phyloP scores from a whole-genome alignment of 2,888 invertebrate species.

The Sphaeridia pumilis region DNA sequence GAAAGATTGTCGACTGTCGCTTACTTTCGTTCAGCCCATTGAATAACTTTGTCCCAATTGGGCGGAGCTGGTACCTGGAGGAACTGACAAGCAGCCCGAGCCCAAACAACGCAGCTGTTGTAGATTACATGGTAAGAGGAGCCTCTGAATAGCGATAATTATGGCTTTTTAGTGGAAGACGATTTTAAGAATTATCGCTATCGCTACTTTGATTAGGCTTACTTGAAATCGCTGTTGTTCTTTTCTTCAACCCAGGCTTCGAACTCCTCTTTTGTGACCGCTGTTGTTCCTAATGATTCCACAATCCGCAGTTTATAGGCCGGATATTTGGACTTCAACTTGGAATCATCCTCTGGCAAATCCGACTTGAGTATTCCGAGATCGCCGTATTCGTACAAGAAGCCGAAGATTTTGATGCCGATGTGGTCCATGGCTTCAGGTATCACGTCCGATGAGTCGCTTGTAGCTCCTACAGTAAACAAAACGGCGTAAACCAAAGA shows the following conservation, averaged over 20 bases:
- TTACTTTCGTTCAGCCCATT: constrained; percentile 30
- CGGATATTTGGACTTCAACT: constrained; percentile 30
- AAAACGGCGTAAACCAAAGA: background rate
- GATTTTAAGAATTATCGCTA: too few relatives aligned
- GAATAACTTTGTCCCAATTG: constrained; percentile 29
- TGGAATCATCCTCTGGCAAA: constrained; percentile 10
- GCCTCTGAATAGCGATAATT: constrained; percentile 17
- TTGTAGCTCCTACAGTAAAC: constrained; percentile 7
- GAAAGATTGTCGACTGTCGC: background rate
- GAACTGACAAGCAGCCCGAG: constrained; percentile 21
- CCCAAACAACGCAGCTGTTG: constrained; percentile 31
- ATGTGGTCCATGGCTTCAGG: constrained; percentile 34
- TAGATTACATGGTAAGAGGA: constrained; percentile 26
- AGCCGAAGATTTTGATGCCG: constrained; percentile 27
- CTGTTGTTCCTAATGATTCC: constrained; percentile 25
- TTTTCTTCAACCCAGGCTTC: constrained; percentile 28
- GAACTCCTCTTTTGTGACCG: constrained; percentile 26
- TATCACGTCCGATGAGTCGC: constrained; percentile 10
- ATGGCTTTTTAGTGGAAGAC: background rate
- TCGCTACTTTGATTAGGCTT: too few relatives aligned
- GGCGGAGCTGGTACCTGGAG: constrained; percentile 25
- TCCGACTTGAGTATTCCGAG: constrained; percentile 20
- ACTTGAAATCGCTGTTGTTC: constrained; percentile 23
- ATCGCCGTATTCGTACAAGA: constrained; percentile 32
- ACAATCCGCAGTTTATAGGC: constrained; percentile 23